Evolutionary conservation across 1,140 invertebrate genomes (phyloP).

Genomic region (Globodera ellingtonae): DNA sequence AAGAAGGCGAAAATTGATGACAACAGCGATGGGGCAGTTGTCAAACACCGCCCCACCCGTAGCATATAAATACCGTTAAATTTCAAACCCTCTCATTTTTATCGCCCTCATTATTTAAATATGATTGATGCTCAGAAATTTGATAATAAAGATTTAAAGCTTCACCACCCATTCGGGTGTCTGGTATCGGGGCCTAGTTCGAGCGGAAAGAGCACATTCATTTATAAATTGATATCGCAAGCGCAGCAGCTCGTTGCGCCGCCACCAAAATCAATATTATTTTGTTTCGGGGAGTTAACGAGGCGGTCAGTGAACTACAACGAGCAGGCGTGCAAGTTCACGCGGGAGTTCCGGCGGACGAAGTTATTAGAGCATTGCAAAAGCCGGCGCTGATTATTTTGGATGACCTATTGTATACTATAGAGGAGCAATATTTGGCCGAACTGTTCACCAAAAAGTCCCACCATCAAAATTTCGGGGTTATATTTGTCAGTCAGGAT

Average conservation of each 20-base stretch:
- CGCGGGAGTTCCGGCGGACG: slow-evolving; percentile 11
- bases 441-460: slow-evolving; percentile 24
- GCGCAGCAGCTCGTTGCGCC: slow-evolving; percentile 4
- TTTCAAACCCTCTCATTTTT: no score
- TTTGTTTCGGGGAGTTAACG: slow-evolving; percentile 25
- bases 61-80: no score
- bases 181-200: background rate
- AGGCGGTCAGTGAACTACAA: background rate
- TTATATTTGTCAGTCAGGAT: slow-evolving; percentile 15
- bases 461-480: slow-evolving; percentile 21
- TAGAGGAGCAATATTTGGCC: slow-evolving; percentile 1
- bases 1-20: no score
- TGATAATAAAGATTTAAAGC: slow-evolving; percentile 14
- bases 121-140: background rate
- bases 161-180: background rate
- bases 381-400: slow-evolving; percentile 13
- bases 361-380: background rate
- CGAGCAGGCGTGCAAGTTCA: background rate
- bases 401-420: slow-evolving; percentile 5
- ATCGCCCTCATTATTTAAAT: no score
- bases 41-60: no score
- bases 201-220: slow-evolving; percentile 16
- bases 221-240: background rate
- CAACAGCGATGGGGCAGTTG: no score
- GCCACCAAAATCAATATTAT: background rate